Evolutionary conservation across 2,113 vertebrate species (phyloP).

Genomic region (Ictalurus furcatus): DNA sequence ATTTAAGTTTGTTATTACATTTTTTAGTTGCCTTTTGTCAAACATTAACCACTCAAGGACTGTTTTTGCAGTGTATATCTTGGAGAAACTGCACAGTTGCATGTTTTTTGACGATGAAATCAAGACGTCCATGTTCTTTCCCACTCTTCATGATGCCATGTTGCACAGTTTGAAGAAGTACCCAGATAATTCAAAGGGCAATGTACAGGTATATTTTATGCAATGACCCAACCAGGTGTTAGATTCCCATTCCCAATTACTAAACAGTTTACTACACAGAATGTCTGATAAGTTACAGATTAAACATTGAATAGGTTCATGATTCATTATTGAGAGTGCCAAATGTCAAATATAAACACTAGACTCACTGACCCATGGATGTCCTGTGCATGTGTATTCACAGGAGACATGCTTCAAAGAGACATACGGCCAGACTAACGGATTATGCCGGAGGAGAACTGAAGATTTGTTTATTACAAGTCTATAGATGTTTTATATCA

Average conservation of each 20-base stretch:
- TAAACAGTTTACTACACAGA: not conserved
- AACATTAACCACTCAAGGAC: slow-evolving; percentile 33
- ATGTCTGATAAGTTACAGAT: not conserved
- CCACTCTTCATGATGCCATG: slow-evolving; percentile 82
- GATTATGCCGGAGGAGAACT: not conserved
- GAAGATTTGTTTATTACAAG: not conserved
- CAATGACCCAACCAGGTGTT: not conserved
- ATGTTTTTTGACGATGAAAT: slow-evolving; percentile 87
- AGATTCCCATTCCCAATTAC: not conserved
- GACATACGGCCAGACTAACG: not conserved
- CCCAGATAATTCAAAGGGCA: slow-evolving; percentile 52
- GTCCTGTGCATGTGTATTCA: not conserved
- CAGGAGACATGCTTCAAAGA: slow-evolving; percentile 22
- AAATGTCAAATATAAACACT: not conserved
- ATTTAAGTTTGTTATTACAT: not conserved
- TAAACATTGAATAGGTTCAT: not conserved
- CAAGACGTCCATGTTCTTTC: slow-evolving; percentile 82
- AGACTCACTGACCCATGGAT: not conserved
- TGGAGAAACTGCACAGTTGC: slow-evolving; percentile 80
- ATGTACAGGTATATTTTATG: slow-evolving; percentile 3
- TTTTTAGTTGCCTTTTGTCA: not conserved
- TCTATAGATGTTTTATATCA: not conserved
- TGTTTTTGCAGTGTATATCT: slow-evolving; percentile 71
- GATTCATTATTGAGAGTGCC: not conserved
- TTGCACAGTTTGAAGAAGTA: slow-evolving; percentile 78